Conservation (phyloP, 2,113 vertebrate species). For the Siphamia tubifer region DNA sequence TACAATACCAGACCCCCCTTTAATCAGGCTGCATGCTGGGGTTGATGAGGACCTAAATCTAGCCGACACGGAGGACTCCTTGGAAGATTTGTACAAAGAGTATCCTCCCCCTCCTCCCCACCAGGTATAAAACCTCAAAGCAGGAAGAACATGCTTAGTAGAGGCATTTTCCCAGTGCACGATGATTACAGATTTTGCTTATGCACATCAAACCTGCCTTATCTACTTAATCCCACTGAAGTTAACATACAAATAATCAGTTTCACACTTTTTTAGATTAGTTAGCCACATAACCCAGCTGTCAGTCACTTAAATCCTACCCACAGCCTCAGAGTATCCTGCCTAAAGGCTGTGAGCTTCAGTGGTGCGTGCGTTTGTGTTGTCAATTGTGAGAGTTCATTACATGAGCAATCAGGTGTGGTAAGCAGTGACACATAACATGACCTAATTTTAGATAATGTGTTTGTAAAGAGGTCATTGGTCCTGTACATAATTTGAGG, state of each 20-base stretch:
- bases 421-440: conserved; percentile 25
- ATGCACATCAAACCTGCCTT: neutral
- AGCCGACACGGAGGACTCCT: conserved; percentile 83
- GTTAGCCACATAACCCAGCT: conserved; percentile 40
- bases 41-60: conserved; percentile 72
- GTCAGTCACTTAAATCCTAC: conserved; percentile 25
- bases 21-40: conserved; percentile 68
- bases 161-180: neutral
- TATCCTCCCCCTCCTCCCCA: conserved; percentile 85
- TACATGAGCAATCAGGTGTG: conserved; percentile 32
- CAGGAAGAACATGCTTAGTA: neutral
- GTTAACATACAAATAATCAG: neutral
- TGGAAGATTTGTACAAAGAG: conserved; percentile 88
- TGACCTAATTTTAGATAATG: conserved; percentile 32
- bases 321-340: conserved; percentile 8
- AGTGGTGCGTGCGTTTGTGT: neutral
- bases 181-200: neutral
- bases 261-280: neutral
- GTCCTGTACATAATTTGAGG: neutral
- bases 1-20: conserved; percentile 60
- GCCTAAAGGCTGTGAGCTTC: conserved; percentile 14
- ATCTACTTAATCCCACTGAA: conserved; percentile 14
- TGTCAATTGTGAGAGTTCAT: conserved; percentile 6
- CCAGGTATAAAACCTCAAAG: conserved; percentile 78
- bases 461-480: conserved; percentile 4